phyloP scores from a whole-genome alignment of 2,888 invertebrate genomes.

The Himalopsyche kuldschensis region DNA sequence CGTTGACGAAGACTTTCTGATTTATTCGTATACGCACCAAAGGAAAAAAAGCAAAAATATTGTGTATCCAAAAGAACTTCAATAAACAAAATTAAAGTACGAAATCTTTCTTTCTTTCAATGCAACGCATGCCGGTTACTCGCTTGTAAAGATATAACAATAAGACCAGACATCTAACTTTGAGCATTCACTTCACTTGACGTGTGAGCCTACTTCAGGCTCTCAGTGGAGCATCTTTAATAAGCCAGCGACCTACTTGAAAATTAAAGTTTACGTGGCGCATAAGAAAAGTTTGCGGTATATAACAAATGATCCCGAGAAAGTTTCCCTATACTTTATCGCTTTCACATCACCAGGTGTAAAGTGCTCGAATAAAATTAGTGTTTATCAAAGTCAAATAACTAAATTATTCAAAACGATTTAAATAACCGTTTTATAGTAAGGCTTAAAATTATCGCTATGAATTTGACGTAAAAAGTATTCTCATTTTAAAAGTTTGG shows the following conservation, averaged over 20 bases:
- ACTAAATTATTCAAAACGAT: neutral
- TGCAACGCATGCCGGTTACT: too few relatives aligned
- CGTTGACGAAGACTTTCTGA: too few relatives aligned
- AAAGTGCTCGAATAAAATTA: neutral
- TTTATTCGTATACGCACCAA: too few relatives aligned
- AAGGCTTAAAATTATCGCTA: too few relatives aligned
- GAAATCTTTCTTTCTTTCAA: too few relatives aligned
- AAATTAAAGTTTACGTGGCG: neutral
- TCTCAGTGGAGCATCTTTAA: conserved; percentile 4
- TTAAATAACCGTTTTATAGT: too few relatives aligned
- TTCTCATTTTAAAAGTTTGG: too few relatives aligned
- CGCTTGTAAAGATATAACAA: neutral
- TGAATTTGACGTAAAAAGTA: too few relatives aligned
- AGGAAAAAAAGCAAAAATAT: too few relatives aligned
- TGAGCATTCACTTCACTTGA: neutral
- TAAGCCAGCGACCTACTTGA: conserved; percentile 5
- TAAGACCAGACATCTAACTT: neutral
- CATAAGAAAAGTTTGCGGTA: neutral
- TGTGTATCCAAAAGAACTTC: too few relatives aligned
- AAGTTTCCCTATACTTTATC: neutral
- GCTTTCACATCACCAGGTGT: neutral
- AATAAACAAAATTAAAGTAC: too few relatives aligned
- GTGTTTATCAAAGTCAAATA: neutral
- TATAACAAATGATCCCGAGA: neutral
- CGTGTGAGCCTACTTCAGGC: neutral